Base-by-base conservation (phyloP, 1,140 invertebrate genomes). In the Saxidomus purpurata region DNA sequence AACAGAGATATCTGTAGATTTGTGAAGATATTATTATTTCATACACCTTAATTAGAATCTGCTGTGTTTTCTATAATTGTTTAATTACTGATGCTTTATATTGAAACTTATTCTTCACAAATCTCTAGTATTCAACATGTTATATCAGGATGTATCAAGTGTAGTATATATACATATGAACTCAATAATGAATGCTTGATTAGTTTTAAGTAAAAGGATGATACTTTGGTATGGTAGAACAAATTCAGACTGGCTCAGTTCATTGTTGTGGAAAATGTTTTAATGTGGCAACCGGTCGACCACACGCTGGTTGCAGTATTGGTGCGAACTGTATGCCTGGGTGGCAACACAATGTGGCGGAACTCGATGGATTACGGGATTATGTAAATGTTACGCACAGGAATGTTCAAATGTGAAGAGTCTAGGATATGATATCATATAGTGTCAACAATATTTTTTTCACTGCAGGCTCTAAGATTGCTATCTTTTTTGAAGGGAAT, bases 121-220 rank as follows among this genome's bases (percentile, higher is more conserved):
- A n/a, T n/a, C n/a, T n/a, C n/a, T n/a, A n/a, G n/a, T n/a, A n/a
- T n/a, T n/a, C n/a, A n/a, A n/a, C n/a, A n/a, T n/a, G n/a, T n/a
- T n/a, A n/a, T n/a, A n/a, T n/a, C n/a, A 11, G n/a, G 59, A 43
- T 63, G 59, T 63, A 63, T 63, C 25, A 28, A 63, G 59, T 63
- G 25, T 8, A 28, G 59, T 63, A 28, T n/a, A 43, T 43, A 28
- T n/a, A 43, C 15, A 71, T 40, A 71, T 71, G 67, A 71, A 71
- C 25, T 71, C 34, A 22, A 13, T 71, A 71, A 36, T 71, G 34
- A 40, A 38, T 28, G 67, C 67, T 71, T 71, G 67, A 71, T 71
- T 71, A 71, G 67, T 22, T 71, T 71, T 71, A 22, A 38, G 67
- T 71, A 71, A 71, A 36, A 71, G 67, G 67, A 71, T 38, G 67